Evolutionary conservation across 2,797 vertebrate species (phyloP).

Genomic region (Betta splendens): DNA sequence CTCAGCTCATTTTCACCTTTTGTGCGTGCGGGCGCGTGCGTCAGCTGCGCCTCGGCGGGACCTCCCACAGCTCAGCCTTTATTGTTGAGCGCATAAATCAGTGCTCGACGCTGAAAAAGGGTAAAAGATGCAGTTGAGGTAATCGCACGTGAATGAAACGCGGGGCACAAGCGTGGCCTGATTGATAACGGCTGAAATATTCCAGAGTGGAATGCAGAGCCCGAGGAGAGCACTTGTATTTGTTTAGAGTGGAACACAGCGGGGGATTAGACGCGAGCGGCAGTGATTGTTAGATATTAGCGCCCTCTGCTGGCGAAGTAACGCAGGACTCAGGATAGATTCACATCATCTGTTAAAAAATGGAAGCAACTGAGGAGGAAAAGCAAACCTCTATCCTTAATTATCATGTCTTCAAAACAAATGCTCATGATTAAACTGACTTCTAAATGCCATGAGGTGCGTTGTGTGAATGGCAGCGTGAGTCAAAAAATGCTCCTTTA

Average conservation of each 20-base stretch:
- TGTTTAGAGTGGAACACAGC: conserved; percentile 5
- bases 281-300: conserved; percentile 62
- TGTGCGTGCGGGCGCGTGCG: conserved; percentile 49
- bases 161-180: conserved; percentile 16
- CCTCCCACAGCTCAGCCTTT: conserved; percentile 52
- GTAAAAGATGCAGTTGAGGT: conserved; percentile 18
- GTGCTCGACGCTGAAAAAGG: conserved; percentile 33
- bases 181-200: conserved; percentile 13
- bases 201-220: conserved; percentile 8
- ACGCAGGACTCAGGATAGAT: neutral
- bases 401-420: neutral
- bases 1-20: conserved; percentile 73
- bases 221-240: conserved; percentile 12
- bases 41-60: conserved; percentile 43
- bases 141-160: neutral
- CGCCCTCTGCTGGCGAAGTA: conserved; percentile 72
- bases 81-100: conserved; percentile 50
- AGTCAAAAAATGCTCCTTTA: conserved; percentile 3
- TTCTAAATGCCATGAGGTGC: neutral
- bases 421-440: neutral
- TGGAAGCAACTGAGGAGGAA: neutral
- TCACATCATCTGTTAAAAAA: neutral
- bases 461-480: neutral
- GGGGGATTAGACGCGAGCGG: conserved; percentile 3
- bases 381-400: neutral